A percentile compares a stretch with the other conserved stretches of the same genome.
These are phyloP conservation scores for Callocephalon fimbriatum DNA, from an alignment of 2,113 vertebrate species.

Conservation along the genomic window DNA sequence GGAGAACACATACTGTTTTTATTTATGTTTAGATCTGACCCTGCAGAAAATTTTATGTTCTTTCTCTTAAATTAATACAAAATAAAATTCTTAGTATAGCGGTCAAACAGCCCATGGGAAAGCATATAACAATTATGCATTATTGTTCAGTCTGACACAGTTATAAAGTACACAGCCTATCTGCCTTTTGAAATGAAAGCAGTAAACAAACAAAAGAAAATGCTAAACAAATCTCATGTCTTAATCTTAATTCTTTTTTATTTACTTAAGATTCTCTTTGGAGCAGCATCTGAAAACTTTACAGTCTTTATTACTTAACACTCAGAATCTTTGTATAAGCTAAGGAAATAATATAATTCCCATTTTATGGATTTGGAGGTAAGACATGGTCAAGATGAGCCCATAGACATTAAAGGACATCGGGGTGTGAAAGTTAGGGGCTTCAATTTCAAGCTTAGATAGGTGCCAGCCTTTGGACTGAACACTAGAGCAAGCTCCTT, in stretches of 20 bases:
- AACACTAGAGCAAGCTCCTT: background rate
- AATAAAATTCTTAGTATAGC: background rate
- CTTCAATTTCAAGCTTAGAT: background rate
- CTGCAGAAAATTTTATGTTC: background rate
- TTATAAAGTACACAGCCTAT: background rate
- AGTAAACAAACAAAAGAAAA: background rate
- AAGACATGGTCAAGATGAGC: background rate
- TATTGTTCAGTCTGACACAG: background rate
- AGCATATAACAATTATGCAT: background rate
- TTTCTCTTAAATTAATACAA: constrained; percentile 3
- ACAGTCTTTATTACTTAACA: background rate
- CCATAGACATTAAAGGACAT: background rate
- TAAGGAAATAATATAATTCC: background rate
- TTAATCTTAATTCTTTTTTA: background rate
- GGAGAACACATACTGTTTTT: background rate
- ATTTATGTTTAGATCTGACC: background rate
- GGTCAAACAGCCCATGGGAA: background rate
- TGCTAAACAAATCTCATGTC: background rate
- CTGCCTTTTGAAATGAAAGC: background rate
- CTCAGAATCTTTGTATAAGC: background rate
- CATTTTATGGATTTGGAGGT: background rate
- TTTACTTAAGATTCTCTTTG: background rate
- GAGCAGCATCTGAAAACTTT: background rate
- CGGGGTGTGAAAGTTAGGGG: fast-evolving
- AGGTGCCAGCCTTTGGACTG: background rate